Conservation (phyloP, 2,113 vertebrate genomes). For the Nycticebus coucang region DNA sequence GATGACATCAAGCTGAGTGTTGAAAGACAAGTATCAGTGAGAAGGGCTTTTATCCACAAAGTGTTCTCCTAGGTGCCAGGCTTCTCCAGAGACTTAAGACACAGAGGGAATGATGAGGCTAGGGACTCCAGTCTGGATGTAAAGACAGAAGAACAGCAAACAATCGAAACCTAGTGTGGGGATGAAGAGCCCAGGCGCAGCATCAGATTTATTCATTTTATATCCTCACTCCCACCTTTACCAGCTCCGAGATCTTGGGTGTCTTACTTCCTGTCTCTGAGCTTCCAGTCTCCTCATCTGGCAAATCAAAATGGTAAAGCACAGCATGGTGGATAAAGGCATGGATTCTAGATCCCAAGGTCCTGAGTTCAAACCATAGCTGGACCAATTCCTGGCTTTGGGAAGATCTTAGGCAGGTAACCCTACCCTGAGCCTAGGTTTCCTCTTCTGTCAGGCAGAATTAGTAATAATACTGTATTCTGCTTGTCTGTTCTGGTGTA, state of each 20-base stretch:
- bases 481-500: not conserved
- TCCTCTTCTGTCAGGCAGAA: not conserved
- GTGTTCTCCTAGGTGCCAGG: not conserved
- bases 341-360: not conserved
- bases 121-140: not conserved
- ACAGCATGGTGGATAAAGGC: not conserved
- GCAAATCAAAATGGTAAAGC: not conserved
- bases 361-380: not conserved
- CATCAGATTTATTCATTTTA: not conserved
- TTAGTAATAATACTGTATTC: not conserved
- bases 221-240: not conserved
- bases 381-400: not conserved
- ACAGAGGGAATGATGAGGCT: not conserved
- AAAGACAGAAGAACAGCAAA: not conserved
- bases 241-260: not conserved
- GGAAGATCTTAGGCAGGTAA: not conserved
- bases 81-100: not conserved
- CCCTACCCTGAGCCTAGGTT: not conserved
- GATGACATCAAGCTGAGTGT: not conserved
- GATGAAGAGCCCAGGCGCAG: not conserved
- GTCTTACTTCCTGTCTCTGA: not conserved
- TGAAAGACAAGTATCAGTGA: not conserved
- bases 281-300: not conserved
- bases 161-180: not conserved
- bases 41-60: not conserved